A percentile compares a stretch with the other conserved stretches of the same genome.
Evolutionary conservation across 2,888 invertebrate genomes (phyloP).

Genomic region (Geotrupes spiniger): DNA sequence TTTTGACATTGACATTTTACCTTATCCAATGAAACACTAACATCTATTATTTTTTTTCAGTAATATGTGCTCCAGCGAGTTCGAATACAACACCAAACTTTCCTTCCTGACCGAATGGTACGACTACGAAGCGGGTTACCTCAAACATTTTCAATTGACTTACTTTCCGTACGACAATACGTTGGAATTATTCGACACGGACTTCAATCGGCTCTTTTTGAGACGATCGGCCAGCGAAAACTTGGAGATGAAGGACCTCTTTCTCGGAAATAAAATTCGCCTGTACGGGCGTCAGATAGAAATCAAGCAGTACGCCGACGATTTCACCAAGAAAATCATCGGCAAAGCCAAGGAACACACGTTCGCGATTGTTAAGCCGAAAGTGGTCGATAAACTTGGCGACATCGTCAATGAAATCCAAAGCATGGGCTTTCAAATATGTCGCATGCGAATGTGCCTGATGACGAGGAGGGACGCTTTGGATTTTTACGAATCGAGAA

Average conservation of each 20-base stretch:
- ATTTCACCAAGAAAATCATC: conserved; percentile 62
- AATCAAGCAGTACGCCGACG: conserved; percentile 71
- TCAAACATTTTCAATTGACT: conserved; percentile 72
- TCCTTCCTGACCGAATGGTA: conserved; percentile 82
- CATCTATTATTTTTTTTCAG: conserved; percentile 11
- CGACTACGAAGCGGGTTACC: conserved; percentile 72
- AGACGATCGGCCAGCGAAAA: conserved; percentile 67
- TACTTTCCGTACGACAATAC: conserved; percentile 76
- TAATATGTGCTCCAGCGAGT: conserved; percentile 38
- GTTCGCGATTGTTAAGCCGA: conserved; percentile 76
- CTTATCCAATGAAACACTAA: neutral
- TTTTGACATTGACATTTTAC: neutral
- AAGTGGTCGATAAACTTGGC: conserved; percentile 66
- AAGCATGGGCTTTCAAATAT: conserved; percentile 58
- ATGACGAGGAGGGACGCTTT: conserved; percentile 64
- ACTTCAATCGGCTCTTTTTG: conserved; percentile 48
- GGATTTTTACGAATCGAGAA: conserved; percentile 59
- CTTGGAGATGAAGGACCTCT: conserved; percentile 64
- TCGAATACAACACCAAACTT: conserved; percentile 56
- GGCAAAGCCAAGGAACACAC: conserved; percentile 66
- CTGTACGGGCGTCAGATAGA: conserved; percentile 73
- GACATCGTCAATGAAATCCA: conserved; percentile 69
- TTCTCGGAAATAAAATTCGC: conserved; percentile 68
- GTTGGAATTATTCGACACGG: conserved; percentile 63
- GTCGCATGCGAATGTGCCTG: conserved; percentile 69